phyloP scores from a whole-genome alignment of 2,888 invertebrate genomes.

The Alviniconcha strummeri region DNA sequence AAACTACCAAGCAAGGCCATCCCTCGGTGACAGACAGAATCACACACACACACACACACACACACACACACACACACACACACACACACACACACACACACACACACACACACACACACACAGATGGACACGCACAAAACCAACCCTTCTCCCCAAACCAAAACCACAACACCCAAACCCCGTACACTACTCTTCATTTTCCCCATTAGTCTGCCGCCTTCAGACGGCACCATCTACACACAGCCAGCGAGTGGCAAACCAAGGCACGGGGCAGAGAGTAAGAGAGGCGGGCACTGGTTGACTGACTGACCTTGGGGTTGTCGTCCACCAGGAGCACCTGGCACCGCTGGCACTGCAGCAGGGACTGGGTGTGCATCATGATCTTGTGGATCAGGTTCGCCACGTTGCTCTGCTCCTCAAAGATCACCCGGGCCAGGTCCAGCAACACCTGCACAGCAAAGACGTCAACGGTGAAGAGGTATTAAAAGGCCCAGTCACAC shows the following conservation, averaged over 20 bases:
- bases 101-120: too few species aligned
- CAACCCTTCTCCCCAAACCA: neutral
- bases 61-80: neutral
- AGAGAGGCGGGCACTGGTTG: too few species aligned
- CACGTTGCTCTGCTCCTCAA: constrained; percentile 71
- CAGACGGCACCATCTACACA: neutral
- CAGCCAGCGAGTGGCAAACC: neutral
- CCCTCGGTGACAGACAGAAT: neutral
- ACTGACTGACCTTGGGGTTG: constrained; percentile 77
- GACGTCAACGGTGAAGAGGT: too few species aligned
- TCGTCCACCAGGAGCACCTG: constrained; percentile 95
- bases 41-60: neutral
- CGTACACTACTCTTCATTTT: neutral
- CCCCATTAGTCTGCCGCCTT: neutral
- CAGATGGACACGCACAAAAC: neutral
- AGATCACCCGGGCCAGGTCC: constrained; percentile 71
- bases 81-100: neutral
- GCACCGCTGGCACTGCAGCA: constrained; percentile 95
- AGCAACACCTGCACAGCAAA: constrained; percentile 52
- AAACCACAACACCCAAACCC: neutral
- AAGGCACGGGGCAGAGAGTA: too few species aligned
- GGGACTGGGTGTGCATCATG: constrained; percentile 77
- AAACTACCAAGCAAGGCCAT: neutral
- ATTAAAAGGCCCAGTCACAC: too few species aligned
- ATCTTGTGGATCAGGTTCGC: constrained; percentile 71